Base-by-base conservation (phyloP, 2,113 vertebrate genomes). In the Lathamus discolor region DNA sequence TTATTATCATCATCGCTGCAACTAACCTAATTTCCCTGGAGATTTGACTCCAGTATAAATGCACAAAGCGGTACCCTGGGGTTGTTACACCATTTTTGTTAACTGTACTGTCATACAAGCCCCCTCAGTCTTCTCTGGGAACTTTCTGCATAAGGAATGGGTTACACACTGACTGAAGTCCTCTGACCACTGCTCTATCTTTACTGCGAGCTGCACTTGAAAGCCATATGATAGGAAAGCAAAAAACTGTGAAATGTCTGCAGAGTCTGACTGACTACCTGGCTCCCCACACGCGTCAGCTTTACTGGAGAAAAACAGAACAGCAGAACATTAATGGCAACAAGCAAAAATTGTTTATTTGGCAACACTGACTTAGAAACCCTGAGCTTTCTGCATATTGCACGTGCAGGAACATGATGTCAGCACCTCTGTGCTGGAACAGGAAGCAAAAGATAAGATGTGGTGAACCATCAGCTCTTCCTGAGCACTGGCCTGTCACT, bases 361-460 rank as follows among this genome's bases (percentile, higher is more conserved):
- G 83, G 84, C 86, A 92, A 77, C 75, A 86, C 20, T 24, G 68
- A 90, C 22, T 17, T 72, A 83, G 2, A 2, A 86, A 41, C 43
- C 43, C 51, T 5, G 33, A 82, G 80, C 3, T 74, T 84, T 83
- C 86, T 69, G 74, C 83, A 46, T 22, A 29, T 22, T 76, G 88
- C 96, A 93, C 73, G 81, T 96, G 96, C 88, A 87, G 59, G 95
- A 93, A 96, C 80, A 83, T 49, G 88, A 96, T 87, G 95, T 95
- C 93, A 94, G 79, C 86, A 96, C 24, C 57, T 49, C 84, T 1
- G 7, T 82, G 62, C 92, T 52, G 66, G 70, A 96, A 97, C 69
- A 96, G 96, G 96, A 97, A 97, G 62, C 88, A 88, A 37, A 49
- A 93, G 92, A 96, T 93, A 91, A 95, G 83, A 54, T 28, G 41